Base-by-base conservation (phyloP, 2,113 vertebrate species). In the Phainopepla nitens region DNA sequence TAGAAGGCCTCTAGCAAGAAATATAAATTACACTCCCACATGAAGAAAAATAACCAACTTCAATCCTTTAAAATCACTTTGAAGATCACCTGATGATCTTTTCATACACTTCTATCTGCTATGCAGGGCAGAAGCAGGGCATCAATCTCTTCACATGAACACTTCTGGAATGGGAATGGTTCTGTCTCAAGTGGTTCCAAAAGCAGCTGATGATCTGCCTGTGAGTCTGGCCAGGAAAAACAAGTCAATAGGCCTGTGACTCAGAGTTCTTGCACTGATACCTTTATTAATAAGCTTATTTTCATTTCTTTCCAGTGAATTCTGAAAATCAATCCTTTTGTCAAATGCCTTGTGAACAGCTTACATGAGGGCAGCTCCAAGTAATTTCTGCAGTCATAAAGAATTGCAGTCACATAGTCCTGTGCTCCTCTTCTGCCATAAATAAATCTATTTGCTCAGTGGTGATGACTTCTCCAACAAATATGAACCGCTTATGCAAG, bases 201-300 rank as follows among this genome's bases (percentile, higher is more conserved):
- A 42, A 50, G 18, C n/a, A 76, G 45, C 36, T 82, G n/a, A 16
- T 5, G 56, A 21, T 23, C 22, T 91, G 39, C 36, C 81, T 50
- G 9, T 7, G 81, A 53, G 23, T 5, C 50, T 0, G 3, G 12
- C 25, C 35, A 47, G 79, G 51, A 57, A 28, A n/a, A 91, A 22
- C 36, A 60, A 60, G 29, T 41, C 90, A 80, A 73, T 1, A 31
- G 47, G 23, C 58, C 70, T 35, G 39, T 50, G 68, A 42, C 62
- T 83, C 31, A 54, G 10, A 90, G 92, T 71, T 89, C 82, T 21
- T 58, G 6, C 4, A 7, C 50, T 14, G 18, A 61, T 25, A 78
- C 33, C 68, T 90, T 90, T 51, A 83, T 88, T 93, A 93, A 94
- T 54, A 39, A 92, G 89, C 58, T 81, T 21, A 58, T 92, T 96